Percentiles rank a stretch among this genome's conserved stretches.
Conservation (phyloP, 2,113 vertebrate genomes). For the Numenius arquata region DNA sequence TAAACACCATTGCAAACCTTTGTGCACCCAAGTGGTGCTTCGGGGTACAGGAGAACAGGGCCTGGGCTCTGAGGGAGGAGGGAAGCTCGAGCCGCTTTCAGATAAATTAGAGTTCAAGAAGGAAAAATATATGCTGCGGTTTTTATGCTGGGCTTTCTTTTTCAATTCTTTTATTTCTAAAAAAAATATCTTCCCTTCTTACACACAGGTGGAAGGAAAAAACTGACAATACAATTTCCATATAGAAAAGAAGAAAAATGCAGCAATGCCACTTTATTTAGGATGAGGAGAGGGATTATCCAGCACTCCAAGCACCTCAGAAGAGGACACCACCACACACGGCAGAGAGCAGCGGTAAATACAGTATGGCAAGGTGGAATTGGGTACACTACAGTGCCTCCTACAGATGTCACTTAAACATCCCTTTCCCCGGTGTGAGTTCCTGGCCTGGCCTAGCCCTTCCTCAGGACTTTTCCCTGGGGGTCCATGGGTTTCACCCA, state of each 20-base stretch:
- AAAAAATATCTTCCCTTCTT: neutral
- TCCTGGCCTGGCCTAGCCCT: neutral
- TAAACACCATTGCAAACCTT: neutral
- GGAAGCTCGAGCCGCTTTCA: neutral
- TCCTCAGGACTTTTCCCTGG: neutral
- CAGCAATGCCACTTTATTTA: neutral
- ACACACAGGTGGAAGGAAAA: neutral
- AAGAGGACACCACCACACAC: neutral
- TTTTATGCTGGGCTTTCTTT: neutral
- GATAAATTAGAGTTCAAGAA: neutral
- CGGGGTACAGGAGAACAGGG: neutral
- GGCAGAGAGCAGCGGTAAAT: neutral
- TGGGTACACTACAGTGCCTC: slow-evolving; percentile 14
- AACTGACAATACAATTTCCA: neutral
- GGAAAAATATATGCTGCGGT: accelerated
- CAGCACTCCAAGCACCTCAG: neutral
- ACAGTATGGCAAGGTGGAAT: neutral
- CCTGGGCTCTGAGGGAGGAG: neutral
- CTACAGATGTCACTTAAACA: slow-evolving; percentile 45
- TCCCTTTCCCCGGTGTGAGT: slow-evolving; percentile 12
- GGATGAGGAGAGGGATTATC: neutral
- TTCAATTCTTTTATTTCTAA: neutral
- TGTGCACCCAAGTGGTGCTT: accelerated
- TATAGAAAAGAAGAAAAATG: neutral
- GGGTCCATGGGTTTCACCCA: neutral